Percentiles rank a stretch among this genome's conserved stretches.
Conservation (phyloP, 2,888 invertebrate species). For the Galerucella nymphaeae region DNA sequence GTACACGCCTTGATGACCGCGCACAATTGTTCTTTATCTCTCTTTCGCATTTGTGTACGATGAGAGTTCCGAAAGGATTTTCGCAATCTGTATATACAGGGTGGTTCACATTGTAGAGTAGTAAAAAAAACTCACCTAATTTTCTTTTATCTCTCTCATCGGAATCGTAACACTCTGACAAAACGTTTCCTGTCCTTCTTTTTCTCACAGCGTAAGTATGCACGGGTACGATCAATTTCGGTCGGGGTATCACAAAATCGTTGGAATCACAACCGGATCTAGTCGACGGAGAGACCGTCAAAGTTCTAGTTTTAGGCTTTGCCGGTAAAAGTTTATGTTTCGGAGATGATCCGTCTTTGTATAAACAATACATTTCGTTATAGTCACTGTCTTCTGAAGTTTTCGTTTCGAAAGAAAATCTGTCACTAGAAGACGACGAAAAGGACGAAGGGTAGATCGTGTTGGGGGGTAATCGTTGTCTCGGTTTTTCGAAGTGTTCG, state of each 20-base stretch:
- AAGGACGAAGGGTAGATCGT: conserved; percentile 57
- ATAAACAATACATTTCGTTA: conserved; percentile 53
- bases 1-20: no score
- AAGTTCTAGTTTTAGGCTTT: conserved; percentile 38
- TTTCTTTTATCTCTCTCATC: conserved; percentile 33
- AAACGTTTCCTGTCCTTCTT: conserved; percentile 79
- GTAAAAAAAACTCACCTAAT: conserved; percentile 35
- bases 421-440: conserved; percentile 38
- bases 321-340: conserved; percentile 36
- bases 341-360: conserved; percentile 55
- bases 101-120: no score
- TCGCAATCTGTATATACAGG: no score
- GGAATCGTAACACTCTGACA: conserved; percentile 46
- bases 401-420: conserved; percentile 37
- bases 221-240: conserved; percentile 87
- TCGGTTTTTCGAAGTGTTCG: conserved; percentile 59
- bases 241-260: conserved; percentile 85
- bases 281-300: conserved; percentile 34
- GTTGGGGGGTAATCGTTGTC: conserved; percentile 61
- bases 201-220: conserved; percentile 86
- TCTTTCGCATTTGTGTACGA: no score
- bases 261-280: conserved; percentile 43
- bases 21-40: no score
- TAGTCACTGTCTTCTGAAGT: conserved; percentile 40
- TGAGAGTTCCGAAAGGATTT: no score